Evolutionary conservation across 2,888 invertebrate species (phyloP).

Genomic region (Tenthredo distinguenda): DNA sequence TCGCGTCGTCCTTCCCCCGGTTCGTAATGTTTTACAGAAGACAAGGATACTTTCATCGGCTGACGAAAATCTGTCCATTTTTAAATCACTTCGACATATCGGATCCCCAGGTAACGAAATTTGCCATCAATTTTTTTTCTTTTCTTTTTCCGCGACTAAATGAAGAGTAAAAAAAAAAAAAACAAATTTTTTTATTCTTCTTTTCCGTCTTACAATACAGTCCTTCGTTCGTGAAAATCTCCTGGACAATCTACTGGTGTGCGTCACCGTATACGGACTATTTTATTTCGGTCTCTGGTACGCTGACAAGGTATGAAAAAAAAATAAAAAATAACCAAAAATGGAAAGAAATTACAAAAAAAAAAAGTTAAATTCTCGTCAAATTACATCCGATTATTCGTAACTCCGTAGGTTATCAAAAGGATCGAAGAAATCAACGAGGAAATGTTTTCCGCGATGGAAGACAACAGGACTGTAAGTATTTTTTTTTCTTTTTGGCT

Average conservation of each 20-base stretch:
- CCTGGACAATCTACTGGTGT: constrained; percentile 71
- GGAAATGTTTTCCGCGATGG: constrained; percentile 65
- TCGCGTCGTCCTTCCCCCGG: too few relatives aligned
- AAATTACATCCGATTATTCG: too few relatives aligned
- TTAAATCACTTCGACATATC: constrained; percentile 69
- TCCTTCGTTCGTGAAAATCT: constrained; percentile 71
- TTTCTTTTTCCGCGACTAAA: too few relatives aligned
- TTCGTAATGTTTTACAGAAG: constrained; percentile 61
- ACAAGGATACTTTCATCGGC: constrained; percentile 63
- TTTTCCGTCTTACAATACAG: constrained; percentile 58
- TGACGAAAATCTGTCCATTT: constrained; percentile 65
- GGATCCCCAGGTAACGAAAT: constrained; percentile 67
- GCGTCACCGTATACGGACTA: constrained; percentile 68
- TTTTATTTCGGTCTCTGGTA: constrained; percentile 73
- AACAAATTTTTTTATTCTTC: neutral
- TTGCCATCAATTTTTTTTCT: neutral
- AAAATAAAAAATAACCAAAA: neutral
- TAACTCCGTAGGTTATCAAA: constrained; percentile 65
- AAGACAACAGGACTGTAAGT: constrained; percentile 69
- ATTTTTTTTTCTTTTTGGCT: neutral
- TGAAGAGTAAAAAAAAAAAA: neutral
- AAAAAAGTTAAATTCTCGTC: neutral
- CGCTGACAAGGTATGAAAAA: constrained; percentile 69
- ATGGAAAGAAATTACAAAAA: neutral
- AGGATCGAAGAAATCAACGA: constrained; percentile 69